Base-by-base conservation (phyloP, 1,140 invertebrate genomes). In the Palaemon carinicauda region DNA sequence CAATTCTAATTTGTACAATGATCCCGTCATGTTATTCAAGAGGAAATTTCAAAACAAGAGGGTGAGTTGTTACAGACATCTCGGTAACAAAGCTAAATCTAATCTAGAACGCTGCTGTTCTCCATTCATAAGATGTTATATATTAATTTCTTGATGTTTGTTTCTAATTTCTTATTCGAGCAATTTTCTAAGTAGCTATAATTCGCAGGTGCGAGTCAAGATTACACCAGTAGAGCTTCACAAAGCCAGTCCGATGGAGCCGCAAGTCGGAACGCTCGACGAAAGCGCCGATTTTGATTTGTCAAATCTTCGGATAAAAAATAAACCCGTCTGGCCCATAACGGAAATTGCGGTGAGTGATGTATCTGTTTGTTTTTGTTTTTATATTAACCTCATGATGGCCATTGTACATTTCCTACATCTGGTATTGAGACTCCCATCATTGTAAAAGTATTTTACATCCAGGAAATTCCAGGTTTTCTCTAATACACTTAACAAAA, bases 11-110 rank as follows among this genome's bases (percentile, higher is more conserved):
- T 60, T 86, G 14, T 95, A 95, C 90, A 79, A 95, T 89, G 95
- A 95, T 90, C 96, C 97, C 1, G 94, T 98, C 84, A 94, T 94
- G 84, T 93, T 98, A 83, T 95, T 94, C 94, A 97, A 96, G 90
- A 94, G 95, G 90, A 95, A 94, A 89, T 94, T 96, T 91, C 93
- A 95, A 89, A 94, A 94, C 89, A 94, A 93, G 89, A 92, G 93
- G 85, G 93, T 96, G 88, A 93, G 90, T 94, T 95, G 24, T 1
- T 41, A 4, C 41, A 4, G 7, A 80, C 56, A 82, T 29, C 31
- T 69, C 14, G 21, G 27, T 52, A 53, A 27, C 33, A 41, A 51
- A 19, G 69, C 21, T 41, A 33, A 24, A 4, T 60, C 54, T 60
- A 19, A n/a, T 24, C 2, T 60, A 5, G n/a, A n/a, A n/a, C n/a